Percentiles rank a stretch among this genome's conserved stretches.
Evolutionary conservation across 1,140 invertebrate species (phyloP).

Genomic region (Brachionus koreanus): DNA sequence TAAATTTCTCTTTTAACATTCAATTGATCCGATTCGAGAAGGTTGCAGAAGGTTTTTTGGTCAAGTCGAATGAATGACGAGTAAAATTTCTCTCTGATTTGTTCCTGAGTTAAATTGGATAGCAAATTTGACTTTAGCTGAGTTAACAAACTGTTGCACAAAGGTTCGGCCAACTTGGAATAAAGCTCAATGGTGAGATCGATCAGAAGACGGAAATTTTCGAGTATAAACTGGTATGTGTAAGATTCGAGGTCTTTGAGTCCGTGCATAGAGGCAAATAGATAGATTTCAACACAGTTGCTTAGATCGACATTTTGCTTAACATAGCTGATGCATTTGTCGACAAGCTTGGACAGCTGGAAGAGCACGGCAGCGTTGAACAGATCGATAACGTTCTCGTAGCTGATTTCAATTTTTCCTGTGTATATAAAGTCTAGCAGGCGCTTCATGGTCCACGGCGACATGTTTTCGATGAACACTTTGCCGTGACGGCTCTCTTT

Average conservation of each 20-base stretch:
- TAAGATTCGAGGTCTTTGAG: slow-evolving; percentile 53
- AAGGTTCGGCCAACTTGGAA: slow-evolving; percentile 43
- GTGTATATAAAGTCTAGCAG: slow-evolving; percentile 59
- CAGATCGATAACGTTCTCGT: slow-evolving; percentile 58
- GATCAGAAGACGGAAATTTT: slow-evolving; percentile 51
- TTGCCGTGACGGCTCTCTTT: slow-evolving; percentile 54
- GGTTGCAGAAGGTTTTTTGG: slow-evolving; percentile 13
- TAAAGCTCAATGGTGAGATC: background rate
- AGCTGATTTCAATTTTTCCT: slow-evolving; percentile 55
- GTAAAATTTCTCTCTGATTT: slow-evolving; percentile 52
- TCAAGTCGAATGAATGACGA: slow-evolving; percentile 44
- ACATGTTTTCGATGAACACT: slow-evolving; percentile 53
- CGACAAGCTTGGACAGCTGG: slow-evolving; percentile 58
- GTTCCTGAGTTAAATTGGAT: slow-evolving; percentile 52
- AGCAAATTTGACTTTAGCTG: slow-evolving; percentile 49
- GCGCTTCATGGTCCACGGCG: slow-evolving; percentile 56
- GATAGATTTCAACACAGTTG: slow-evolving; percentile 59
- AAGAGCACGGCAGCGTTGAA: slow-evolving; percentile 58
- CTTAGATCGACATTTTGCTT: slow-evolving; percentile 55
- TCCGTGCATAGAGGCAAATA: slow-evolving; percentile 56
- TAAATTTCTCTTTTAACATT: slow-evolving; percentile 57
- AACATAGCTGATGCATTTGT: slow-evolving; percentile 56
- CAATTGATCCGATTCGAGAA: slow-evolving; percentile 51
- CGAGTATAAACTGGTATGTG: slow-evolving; percentile 53
- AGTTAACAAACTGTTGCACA: slow-evolving; percentile 45